These are phyloP conservation scores for Manduca sexta DNA, from an alignment of 1,140 invertebrate genomes.

Conservation along the genomic window DNA sequence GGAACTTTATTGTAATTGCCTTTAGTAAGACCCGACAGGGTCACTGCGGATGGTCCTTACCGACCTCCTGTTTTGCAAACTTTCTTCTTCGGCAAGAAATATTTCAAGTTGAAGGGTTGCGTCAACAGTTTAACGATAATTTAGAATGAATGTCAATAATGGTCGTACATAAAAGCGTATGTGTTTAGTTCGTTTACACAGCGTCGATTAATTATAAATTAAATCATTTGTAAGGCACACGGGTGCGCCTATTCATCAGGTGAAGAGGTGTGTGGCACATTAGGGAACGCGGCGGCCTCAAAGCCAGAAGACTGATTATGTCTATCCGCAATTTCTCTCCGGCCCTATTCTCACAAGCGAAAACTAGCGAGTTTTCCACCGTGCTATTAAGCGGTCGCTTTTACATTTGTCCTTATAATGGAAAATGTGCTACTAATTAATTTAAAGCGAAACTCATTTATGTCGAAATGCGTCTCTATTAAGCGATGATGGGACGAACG, in stretches of 20 bases:
- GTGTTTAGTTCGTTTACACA: not conserved
- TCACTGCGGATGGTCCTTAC: slow-evolving; percentile 57
- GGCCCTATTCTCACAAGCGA: slow-evolving; percentile 70
- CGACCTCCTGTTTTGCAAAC: slow-evolving; percentile 39
- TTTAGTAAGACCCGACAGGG: slow-evolving; percentile 69
- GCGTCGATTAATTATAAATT: not conserved
- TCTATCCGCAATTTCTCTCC: slow-evolving; percentile 71
- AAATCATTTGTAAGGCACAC: slow-evolving; percentile 24
- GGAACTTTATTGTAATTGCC: slow-evolving; percentile 73
- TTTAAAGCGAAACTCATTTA: slow-evolving; percentile 71
- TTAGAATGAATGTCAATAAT: not conserved
- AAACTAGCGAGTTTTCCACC: slow-evolving; percentile 73
- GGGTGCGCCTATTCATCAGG: slow-evolving; percentile 52
- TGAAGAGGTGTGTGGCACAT: slow-evolving; percentile 60
- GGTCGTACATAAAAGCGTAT: no score
- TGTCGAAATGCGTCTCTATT: slow-evolving; percentile 69
- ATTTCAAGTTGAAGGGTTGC: no score
- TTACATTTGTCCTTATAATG: slow-evolving; percentile 73
- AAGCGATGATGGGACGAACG: slow-evolving; percentile 58
- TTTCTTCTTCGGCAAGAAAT: slow-evolving; percentile 20
- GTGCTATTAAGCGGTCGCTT: slow-evolving; percentile 71
- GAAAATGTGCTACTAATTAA: slow-evolving; percentile 72
- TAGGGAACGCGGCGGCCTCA: slow-evolving; percentile 62
- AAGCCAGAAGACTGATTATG: slow-evolving; percentile 73
- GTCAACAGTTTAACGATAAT: slow-evolving; percentile 1